A percentile compares a stretch with the other conserved stretches of the same genome.
Conservation (phyloP, 1,140 invertebrate genomes). For the Ceratina australensis region DNA sequence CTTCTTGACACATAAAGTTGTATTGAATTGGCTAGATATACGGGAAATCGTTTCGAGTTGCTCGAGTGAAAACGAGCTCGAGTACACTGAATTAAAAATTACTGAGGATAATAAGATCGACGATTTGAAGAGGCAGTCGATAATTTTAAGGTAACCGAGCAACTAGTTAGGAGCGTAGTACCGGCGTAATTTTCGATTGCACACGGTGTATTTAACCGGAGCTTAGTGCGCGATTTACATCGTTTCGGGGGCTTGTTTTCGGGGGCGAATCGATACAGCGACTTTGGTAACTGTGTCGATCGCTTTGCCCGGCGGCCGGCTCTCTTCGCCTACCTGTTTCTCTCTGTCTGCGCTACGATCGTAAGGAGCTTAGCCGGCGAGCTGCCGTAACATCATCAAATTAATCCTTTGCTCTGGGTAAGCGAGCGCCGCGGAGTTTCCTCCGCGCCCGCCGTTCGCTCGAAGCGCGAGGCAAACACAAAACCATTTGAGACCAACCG, state of each 20-base stretch:
- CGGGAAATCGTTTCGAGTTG: too few species aligned
- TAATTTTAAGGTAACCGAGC: not conserved
- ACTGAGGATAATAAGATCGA: too few species aligned
- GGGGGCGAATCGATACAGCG: constrained; percentile 38
- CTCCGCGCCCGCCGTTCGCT: too few species aligned
- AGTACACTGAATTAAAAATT: too few species aligned
- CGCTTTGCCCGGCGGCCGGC: constrained; percentile 21
- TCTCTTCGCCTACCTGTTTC: too few species aligned
- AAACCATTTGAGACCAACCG: not conserved
- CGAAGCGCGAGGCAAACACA: not conserved
- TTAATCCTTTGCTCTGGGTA: constrained; percentile 32
- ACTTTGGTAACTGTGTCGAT: constrained; percentile 45
- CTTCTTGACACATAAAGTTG: too few species aligned
- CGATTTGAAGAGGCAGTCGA: too few species aligned
- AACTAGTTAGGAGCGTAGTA: not conserved
- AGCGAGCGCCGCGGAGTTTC: not conserved
- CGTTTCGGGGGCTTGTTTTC: not conserved
- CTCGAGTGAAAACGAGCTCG: too few species aligned
- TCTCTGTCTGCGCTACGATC: not conserved
- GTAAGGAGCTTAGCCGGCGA: constrained; percentile 21
- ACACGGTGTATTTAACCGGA: constrained; percentile 17
- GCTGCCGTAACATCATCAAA: constrained; percentile 21
- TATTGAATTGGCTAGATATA: too few species aligned
- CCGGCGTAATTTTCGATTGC: constrained; percentile 20
- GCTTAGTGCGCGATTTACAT: constrained; percentile 36